A percentile compares a stretch with the other conserved stretches of the same genome.
These are phyloP conservation scores for Silurus meridionalis DNA, from an alignment of 2,113 vertebrate species.

Conservation along the genomic window DNA sequence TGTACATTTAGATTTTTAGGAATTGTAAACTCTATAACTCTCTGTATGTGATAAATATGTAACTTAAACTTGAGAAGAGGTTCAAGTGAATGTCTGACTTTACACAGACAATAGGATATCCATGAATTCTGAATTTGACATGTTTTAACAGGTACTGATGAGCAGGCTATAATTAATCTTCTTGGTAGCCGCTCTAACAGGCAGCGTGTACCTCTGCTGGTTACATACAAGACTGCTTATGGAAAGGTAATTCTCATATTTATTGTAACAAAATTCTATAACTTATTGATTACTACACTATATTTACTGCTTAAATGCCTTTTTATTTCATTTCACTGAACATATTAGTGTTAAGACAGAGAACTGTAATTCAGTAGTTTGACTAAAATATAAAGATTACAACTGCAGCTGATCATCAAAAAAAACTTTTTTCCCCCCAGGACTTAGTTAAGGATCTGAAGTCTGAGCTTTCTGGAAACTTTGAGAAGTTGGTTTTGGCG, in stretches of 20 bases:
- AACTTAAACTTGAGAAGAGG: neutral
- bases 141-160: conserved; percentile 82
- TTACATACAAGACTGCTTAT: conserved; percentile 92
- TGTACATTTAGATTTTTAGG: neutral
- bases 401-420: conserved; percentile 23
- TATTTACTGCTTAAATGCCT: neutral
- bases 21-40: neutral
- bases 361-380: neutral
- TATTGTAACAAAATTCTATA: neutral
- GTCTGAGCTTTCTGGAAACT: conserved; percentile 95
- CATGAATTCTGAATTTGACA: neutral
- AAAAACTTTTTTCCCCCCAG: conserved; percentile 67
- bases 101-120: neutral
- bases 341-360: neutral
- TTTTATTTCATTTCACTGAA: conserved; percentile 1
- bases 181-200: conserved; percentile 88
- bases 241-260: conserved; percentile 81
- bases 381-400: neutral
- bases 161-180: conserved; percentile 92
- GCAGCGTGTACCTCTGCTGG: conserved; percentile 84
- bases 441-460: conserved; percentile 96
- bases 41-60: neutral
- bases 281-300: neutral
- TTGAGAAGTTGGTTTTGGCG: conserved; percentile 89
- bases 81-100: neutral